A percentile compares a stretch with the other conserved stretches of the same genome.
Conservation (phyloP, 2,888 invertebrate genomes). For the Andrena chrysosceles region DNA sequence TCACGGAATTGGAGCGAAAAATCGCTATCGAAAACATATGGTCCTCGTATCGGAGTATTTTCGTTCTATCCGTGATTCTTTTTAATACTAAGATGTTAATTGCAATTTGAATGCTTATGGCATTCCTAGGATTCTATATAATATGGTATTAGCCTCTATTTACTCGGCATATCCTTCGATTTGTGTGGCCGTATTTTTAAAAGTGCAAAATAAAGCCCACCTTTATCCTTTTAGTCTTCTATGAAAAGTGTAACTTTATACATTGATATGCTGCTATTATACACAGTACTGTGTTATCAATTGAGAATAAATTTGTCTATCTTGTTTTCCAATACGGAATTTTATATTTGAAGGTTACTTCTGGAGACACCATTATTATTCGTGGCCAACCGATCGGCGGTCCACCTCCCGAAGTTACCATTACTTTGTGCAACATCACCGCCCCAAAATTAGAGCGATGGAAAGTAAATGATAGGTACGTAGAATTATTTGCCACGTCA, state of each 20-base stretch:
- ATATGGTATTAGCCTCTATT: not conserved
- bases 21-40: slow-evolving; percentile 65
- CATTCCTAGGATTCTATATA: not conserved
- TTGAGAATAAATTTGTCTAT: not conserved
- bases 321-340: slow-evolving; percentile 4
- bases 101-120: not conserved
- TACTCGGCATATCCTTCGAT: slow-evolving; percentile 4
- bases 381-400: slow-evolving; percentile 93
- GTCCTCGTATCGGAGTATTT: slow-evolving; percentile 48
- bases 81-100: not conserved
- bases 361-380: slow-evolving; percentile 98
- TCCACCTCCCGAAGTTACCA: slow-evolving; percentile 96
- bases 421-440: slow-evolving; percentile 95
- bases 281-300: not conserved
- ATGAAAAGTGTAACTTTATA: slow-evolving; percentile 49
- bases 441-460: slow-evolving; percentile 95
- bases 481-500: slow-evolving; percentile 17
- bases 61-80: slow-evolving; percentile 2
- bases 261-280: not conserved
- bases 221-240: slow-evolving; percentile 44
- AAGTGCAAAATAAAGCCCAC: not conserved
- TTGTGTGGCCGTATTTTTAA: not conserved
- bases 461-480: slow-evolving; percentile 87
- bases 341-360: slow-evolving; percentile 90
- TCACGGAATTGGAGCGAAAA: slow-evolving; percentile 33